Base-by-base conservation (phyloP, 2,797 vertebrate species). In the Phrynocephalus vlangalii region DNA sequence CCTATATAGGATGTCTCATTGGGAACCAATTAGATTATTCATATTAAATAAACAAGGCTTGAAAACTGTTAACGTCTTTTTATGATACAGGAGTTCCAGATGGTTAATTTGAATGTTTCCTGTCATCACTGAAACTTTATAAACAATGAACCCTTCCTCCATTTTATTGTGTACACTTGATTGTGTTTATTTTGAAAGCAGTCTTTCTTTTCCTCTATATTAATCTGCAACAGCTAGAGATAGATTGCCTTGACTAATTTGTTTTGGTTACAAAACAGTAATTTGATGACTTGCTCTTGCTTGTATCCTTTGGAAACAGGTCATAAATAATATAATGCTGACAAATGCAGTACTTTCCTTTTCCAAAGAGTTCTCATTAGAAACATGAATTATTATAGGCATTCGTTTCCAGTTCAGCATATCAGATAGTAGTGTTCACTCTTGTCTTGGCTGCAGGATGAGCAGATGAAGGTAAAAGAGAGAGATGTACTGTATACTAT, bases 1-100 rank as follows among this genome's bases (percentile, higher is more conserved):
- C 80, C 89, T 84, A 56, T 38, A 7, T 6, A 44, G 3, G 0
- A 68, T 73, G 30, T 86, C 80, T 79, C 30, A 86, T 1, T 44
- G 84, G 16, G 91, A 71, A 15, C 38, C 15, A 63, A 66, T 28
- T 20, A 50, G 3, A 22, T 89, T 83, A 24, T 52, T 22, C 91
- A 82, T 80, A 7, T 72, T 44, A 87, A 91, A 77, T 38, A 0
- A 85, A 18, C 1, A 72, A 2, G 24, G 82, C 70, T 90, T 90
- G 86, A 10, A 6, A 90, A 84, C 91, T 90, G 92, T 83, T 68
- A 68, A 83, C 75, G 83, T 89, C 38, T 44, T 44, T 72, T 86
- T 38, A 30, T 48, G 3, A 50, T 48, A 24, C 56, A 86, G 60
- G 28, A 71, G 66, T 70, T 68, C 38, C 85, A 83, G 83, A 5